Conservation (phyloP, 2,888 invertebrate species). For the Leptinotarsa haldemani region DNA sequence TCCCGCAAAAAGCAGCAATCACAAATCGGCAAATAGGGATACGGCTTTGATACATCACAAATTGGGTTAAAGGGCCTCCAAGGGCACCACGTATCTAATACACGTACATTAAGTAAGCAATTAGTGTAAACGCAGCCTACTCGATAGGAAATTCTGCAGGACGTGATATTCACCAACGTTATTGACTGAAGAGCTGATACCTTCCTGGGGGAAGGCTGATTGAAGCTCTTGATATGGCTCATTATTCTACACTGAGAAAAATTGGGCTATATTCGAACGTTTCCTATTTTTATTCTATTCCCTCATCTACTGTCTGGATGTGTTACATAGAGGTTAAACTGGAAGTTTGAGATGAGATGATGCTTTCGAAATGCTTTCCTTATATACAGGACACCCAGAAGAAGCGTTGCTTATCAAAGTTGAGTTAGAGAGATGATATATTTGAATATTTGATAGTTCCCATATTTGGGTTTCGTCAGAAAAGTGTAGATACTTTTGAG, state of each 20-base stretch:
- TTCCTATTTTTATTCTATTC: no score
- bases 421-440: no score
- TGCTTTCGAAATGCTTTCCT: no score
- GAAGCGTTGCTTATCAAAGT: no score
- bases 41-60: conserved; percentile 30
- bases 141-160: conserved; percentile 13
- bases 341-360: no score
- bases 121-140: conserved; percentile 30
- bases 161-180: conserved; percentile 29
- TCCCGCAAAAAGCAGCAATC: conserved; percentile 8
- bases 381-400: no score
- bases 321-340: no score
- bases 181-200: conserved; percentile 25
- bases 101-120: conserved; percentile 36
- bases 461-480: no score
- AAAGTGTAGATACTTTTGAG: no score
- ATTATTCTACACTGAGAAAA: background rate
- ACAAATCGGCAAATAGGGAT: conserved; percentile 16
- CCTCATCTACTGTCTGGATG: no score
- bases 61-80: conserved; percentile 32
- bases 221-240: background rate
- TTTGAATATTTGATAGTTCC: no score
- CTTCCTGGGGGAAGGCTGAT: background rate
- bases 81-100: conserved; percentile 31
- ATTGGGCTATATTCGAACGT: no score